Evolutionary conservation across 1,140 invertebrate species (phyloP), one percentile per base, ranked within the genome.

Genomic region (Hylaeus anthracinus): DNA sequence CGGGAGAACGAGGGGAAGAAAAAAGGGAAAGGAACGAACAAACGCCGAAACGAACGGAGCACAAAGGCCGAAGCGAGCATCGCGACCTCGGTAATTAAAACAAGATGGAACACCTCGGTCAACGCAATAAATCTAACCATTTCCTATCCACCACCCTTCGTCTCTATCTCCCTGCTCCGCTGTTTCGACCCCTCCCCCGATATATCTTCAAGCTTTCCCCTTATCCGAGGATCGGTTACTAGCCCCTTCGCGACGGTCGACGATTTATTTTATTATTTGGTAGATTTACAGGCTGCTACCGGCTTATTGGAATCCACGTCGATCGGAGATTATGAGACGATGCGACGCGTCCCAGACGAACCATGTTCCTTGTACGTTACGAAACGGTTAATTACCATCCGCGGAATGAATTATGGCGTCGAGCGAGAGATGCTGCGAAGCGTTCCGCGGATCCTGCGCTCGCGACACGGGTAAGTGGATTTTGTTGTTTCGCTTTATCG

Each of bases 201-300:
- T 79, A 78, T 63, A 82, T 79, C 80, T 78, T 60, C 53, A n/a
- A 61, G 70, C 73, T 78, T 85, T 67, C 69, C 75, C 81, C 83
- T 84, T 77, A 82, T 14, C 82, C 75, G 56, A 81, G 70, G 71
- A 86, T 86, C 85, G 83, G 70, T 58, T 26, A 66, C 69, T 61
- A 64, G 73, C 82, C 77, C 63, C 82, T 78, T 74, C 69, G 45
- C 61, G 65, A 75, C 81, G 58, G 41, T 55, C 72, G 45, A 86
- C 65, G 86, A 89, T 89, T 88, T 89, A 88, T 89, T 88, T 88
- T 78, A 85, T 86, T 87, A 88, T 88, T 87, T 81, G 77, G 74
- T 87, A 83, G 87, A 89, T 89, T 89, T 89, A 89, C 73, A 84
- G 82, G 78, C 73, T 83, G 79, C 87, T 88, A 89, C 84, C 82